A percentile compares a stretch with the other conserved stretches of the same genome.
These are phyloP conservation scores for Amazona guildingii DNA, from an alignment of 2,113 vertebrate species.

Conservation along the genomic window DNA sequence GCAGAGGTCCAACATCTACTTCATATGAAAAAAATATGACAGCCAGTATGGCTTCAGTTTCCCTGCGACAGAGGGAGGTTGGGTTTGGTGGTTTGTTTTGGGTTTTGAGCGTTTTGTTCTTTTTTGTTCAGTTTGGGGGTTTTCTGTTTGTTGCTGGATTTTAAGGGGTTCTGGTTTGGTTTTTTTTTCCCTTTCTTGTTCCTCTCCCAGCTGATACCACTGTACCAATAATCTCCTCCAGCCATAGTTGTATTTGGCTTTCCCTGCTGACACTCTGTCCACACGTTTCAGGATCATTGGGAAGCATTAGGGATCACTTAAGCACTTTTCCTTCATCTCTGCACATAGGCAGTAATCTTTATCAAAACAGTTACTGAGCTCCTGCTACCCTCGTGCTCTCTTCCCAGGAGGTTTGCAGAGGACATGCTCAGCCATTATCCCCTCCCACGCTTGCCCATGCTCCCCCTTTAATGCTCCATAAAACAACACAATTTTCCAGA, in stretches of 20 bases:
- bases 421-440: neutral
- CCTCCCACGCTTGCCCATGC: neutral
- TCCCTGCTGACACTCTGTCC: neutral
- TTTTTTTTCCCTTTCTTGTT: neutral
- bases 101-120: neutral
- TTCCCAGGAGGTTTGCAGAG: slow-evolving; percentile 21
- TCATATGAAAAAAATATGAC: neutral
- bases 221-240: neutral
- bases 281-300: neutral
- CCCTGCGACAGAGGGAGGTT: neutral
- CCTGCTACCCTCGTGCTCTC: neutral
- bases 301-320: neutral
- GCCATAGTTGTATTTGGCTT: neutral
- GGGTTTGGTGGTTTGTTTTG: neutral
- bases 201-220: neutral
- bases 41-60: neutral
- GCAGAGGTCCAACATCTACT: neutral
- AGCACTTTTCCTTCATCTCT: neutral
- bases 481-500: neutral
- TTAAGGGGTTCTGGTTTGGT: neutral
- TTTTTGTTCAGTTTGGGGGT: neutral
- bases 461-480: neutral
- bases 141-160: neutral
- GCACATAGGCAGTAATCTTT: neutral
- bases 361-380: slow-evolving; percentile 22